Base-by-base conservation (phyloP, 2,888 invertebrate genomes). In the Diarsia rubi region DNA sequence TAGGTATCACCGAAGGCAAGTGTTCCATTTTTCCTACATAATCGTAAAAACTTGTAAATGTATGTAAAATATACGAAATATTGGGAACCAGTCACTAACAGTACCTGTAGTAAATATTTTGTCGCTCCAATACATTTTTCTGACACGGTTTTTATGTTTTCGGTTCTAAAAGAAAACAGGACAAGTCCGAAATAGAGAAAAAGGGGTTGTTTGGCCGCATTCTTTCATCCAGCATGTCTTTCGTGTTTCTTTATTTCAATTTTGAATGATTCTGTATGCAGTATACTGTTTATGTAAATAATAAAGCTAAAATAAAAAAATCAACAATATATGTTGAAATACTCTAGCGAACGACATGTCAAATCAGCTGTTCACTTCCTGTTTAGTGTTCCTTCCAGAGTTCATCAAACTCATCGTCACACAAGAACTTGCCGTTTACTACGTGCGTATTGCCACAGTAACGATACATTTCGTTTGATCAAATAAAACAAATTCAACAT, bases 51-150 rank as follows among this genome's bases (percentile, higher is more conserved):
- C 42, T 49, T 59, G 65, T 77, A 79, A 81, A 74, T 78, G 44
- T 79, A 80, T 84, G 78, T 79, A 86, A 79, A 83, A 88, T 87
- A 73, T 75, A 77, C 73, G 66, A 77, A 75, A 88, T 83, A 73
- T 78, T 49, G 31, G n/a, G 70, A 66, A 73, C 68, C 73, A 73
- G 77, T 78, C 83, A 69, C 81, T 87, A 87, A 81, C 76, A 67
- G 54, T 59, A 71, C 52, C 54, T 64, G 81, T 44, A 67, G 88
- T 85, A 86, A 86, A 88, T 87, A 88, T 88, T 83, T 83, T 88
- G 85, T 85, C 80, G 63, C 72, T 66, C 71, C 64, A 69, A 76
- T 85, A 79, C 77, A 74, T 84, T 76, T 84, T 77, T 83, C 79
- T 77, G 68, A 85, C 73, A 75, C 63, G 66, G 42, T 75, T 81